phyloP scores from a whole-genome alignment of 2,113 vertebrate genomes.

The Clarias batrachus region DNA sequence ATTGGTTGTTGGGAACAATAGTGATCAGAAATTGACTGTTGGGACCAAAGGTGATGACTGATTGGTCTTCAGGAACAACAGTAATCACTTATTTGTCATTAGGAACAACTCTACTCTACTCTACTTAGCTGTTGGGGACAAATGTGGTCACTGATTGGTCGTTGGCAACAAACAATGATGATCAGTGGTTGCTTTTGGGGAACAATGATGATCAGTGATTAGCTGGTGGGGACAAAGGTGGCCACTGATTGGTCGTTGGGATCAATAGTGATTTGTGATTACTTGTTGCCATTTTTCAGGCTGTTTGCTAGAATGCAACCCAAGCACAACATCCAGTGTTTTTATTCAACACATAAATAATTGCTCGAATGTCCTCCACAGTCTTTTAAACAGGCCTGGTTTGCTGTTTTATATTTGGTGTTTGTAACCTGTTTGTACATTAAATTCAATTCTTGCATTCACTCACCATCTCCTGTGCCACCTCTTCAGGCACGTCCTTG shows the following conservation, averaged over 20 bases:
- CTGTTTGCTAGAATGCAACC: background rate
- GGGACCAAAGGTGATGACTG: too few species aligned
- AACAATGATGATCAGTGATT: background rate
- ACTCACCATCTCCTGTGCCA: slow-evolving; percentile 93
- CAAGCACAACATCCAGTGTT: too few species aligned
- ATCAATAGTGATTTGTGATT: background rate
- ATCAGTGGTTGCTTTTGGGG: background rate
- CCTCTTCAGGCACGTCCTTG: slow-evolving; percentile 90
- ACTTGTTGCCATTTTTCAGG: background rate
- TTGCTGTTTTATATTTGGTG: background rate
- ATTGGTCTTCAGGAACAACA: background rate
- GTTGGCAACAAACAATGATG: background rate
- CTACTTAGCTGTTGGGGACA: background rate
- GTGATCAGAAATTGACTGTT: too few species aligned
- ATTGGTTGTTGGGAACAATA: too few species aligned
- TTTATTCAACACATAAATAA: background rate
- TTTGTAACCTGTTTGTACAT: background rate
- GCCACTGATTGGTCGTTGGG: too few species aligned
- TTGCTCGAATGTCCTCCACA: background rate
- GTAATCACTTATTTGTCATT: too few species aligned
- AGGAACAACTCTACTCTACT: too few species aligned
- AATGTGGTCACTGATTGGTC: too few species aligned
- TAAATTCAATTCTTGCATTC: background rate
- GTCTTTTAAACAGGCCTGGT: background rate
- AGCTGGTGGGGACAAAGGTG: background rate